These are phyloP conservation scores for Poecilia latipinna DNA, from an alignment of 2,113 vertebrate genomes.

Conservation along the genomic window DNA sequence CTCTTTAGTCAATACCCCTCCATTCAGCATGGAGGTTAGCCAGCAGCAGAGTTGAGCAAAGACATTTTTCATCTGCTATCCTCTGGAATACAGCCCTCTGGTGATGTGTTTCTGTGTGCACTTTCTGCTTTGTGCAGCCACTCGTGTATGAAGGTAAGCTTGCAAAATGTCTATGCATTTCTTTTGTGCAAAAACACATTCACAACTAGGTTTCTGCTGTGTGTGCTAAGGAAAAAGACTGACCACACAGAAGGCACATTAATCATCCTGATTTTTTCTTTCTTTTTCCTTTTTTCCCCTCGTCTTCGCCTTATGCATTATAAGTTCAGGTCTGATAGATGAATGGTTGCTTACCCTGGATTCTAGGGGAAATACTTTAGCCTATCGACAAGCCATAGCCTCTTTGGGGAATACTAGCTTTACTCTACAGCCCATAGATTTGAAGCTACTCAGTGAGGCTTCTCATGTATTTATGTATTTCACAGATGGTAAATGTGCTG, in stretches of 20 bases:
- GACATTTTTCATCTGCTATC: slow-evolving; percentile 49
- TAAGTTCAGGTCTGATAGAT: slow-evolving; percentile 76
- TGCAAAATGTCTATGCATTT: slow-evolving; percentile 19
- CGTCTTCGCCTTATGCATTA: slow-evolving; percentile 39
- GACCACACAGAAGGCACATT: slow-evolving; percentile 71
- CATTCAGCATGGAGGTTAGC: slow-evolving; percentile 47
- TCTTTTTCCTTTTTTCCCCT: slow-evolving; percentile 1
- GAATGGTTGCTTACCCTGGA: slow-evolving; percentile 50
- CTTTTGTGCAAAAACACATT: slow-evolving; percentile 6
- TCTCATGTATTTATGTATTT: slow-evolving; percentile 24
- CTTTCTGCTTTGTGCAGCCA: slow-evolving; percentile 24
- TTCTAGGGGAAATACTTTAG: slow-evolving; percentile 50
- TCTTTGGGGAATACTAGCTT: slow-evolving; percentile 51
- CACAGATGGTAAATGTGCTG: slow-evolving; percentile 13
- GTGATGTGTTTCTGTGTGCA: slow-evolving; percentile 6
- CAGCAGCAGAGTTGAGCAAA: slow-evolving; percentile 42
- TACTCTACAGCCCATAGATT: slow-evolving; percentile 35
- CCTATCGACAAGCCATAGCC: slow-evolving; percentile 52
- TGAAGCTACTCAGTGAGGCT: slow-evolving; percentile 23
- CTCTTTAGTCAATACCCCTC: slow-evolving; percentile 39
- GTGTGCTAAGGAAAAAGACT: slow-evolving; percentile 51
- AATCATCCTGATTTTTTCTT: slow-evolving; percentile 59
- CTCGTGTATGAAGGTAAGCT: slow-evolving; percentile 9
- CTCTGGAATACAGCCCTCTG: slow-evolving; percentile 35
- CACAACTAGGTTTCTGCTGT: slow-evolving; percentile 25